Evolutionary conservation across 2,113 vertebrate species (phyloP).

Genomic region (Bucco capensis): DNA sequence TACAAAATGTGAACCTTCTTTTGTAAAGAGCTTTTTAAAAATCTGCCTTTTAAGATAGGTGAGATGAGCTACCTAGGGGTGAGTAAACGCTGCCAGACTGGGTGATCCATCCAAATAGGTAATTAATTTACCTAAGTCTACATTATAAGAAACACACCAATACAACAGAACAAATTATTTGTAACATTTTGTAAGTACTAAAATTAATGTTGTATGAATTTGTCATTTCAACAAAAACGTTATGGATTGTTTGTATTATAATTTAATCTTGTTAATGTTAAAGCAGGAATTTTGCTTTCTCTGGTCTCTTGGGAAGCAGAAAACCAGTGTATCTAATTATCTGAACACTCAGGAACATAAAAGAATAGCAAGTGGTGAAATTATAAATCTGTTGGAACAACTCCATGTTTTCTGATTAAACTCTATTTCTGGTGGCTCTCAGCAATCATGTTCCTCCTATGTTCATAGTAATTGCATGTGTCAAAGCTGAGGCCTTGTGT

Average conservation of each 20-base stretch:
- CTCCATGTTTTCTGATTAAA: conserved; percentile 81
- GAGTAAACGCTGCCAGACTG: not conserved
- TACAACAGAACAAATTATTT: conserved; percentile 61
- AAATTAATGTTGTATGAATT: conserved; percentile 76
- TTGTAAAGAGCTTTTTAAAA: conserved; percentile 11
- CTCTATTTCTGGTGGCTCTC: conserved; percentile 76
- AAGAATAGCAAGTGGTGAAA: conserved; percentile 78
- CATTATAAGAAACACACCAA: not conserved
- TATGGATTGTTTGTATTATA: conserved; percentile 75
- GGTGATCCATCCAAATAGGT: conserved; percentile 40
- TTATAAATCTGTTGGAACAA: conserved; percentile 79
- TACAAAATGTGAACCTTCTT: not conserved
- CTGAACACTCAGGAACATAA: conserved; percentile 76
- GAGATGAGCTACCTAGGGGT: not conserved
- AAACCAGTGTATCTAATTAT: conserved; percentile 81
- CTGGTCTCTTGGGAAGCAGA: conserved; percentile 73
- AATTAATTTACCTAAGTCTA: conserved; percentile 67
- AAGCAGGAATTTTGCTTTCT: conserved; percentile 73
- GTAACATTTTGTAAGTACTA: conserved; percentile 75
- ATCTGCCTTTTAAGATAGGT: not conserved
- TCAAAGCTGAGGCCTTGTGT: conserved; percentile 79
- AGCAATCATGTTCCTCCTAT: conserved; percentile 78
- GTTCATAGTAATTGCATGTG: conserved; percentile 86
- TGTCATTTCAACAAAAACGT: conserved; percentile 72
- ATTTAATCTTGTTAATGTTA: conserved; percentile 80